phyloP scores from a whole-genome alignment of 2,113 vertebrate species.

The Mus musculus region DNA sequence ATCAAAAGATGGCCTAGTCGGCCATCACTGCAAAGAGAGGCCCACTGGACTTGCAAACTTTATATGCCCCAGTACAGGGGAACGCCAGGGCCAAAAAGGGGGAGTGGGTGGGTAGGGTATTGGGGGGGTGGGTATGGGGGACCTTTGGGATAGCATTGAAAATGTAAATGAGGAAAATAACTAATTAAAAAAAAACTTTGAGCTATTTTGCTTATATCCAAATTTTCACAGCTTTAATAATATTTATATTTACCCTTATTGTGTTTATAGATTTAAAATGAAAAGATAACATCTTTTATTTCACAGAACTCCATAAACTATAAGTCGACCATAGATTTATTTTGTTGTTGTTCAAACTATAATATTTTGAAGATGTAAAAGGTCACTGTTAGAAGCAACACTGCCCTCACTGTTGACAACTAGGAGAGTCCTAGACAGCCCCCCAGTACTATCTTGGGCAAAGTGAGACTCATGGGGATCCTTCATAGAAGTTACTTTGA shows the following conservation, averaged over 20 bases:
- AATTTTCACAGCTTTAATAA: not conserved
- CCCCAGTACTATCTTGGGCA: not conserved
- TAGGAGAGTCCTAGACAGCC: not conserved
- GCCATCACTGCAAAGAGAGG: too few species aligned
- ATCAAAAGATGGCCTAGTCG: too few species aligned
- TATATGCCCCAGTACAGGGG: too few species aligned
- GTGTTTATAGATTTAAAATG: not conserved
- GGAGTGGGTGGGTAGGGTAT: too few species aligned
- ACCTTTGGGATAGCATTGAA: too few species aligned
- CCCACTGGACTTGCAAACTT: too few species aligned
- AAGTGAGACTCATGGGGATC: not conserved
- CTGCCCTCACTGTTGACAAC: not conserved
- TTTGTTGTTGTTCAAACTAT: not conserved
- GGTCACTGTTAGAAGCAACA: not conserved
- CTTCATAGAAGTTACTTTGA: not conserved
- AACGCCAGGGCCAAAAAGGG: too few species aligned
- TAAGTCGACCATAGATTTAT: not conserved
- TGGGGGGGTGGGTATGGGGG: too few species aligned
- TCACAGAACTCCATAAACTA: not conserved
- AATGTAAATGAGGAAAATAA: too few species aligned
- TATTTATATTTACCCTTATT: not conserved
- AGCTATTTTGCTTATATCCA: not conserved
- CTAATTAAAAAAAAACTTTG: too few species aligned
- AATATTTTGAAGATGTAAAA: not conserved
- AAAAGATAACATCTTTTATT: not conserved